Base-by-base conservation (phyloP, 2,888 invertebrate genomes). In the Plemyria rubiginata region DNA sequence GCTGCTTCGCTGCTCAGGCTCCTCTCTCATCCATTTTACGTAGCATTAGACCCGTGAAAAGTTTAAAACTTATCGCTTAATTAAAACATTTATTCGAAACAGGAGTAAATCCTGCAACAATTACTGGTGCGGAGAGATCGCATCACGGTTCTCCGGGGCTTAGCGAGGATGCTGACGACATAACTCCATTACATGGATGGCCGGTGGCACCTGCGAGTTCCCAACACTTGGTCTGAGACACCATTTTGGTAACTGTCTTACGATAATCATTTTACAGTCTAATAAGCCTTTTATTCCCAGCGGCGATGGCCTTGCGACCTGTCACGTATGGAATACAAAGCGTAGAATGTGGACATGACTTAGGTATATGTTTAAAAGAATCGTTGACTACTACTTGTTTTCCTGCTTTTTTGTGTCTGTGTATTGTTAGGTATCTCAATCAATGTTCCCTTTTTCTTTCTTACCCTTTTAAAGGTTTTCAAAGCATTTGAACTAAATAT, bases 131-230 rank as follows among this genome's bases (percentile, higher is more conserved):
- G 60, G 43, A 54, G 22, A 12, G 59, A 49, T 60, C 54, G 49
- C 54, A 40, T 49, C 59, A 41, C 54, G 54, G 29, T 58, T 15
- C 50, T 50, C 15, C 50, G 50, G 22, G 16, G 54, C 59, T 60
- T 60, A 59, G 52, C 38, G 13, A 12, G 51, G 62, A 48, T 56
- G 56, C 56, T 54, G 68, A 58, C 62, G 60, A 63, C 57, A 49
- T 67, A 67, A 70, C 67, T 62, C 67, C 58, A 67, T 70, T 65
- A 64, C 67, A 67, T 61, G 70, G 67, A 36, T 60, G 64, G 63
- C 12, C 57, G 62, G 57, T 29, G 54, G 28, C 70, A 70, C 67
- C 70, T 67, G 70, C 32, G n/a, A 6, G 62, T 38, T 67, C 64
- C 67, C 70, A 66, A 22, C 7, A 32, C 53, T 15, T 38, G 49